Evolutionary conservation across 2,888 invertebrate genomes (phyloP).

Genomic region (Polymixis lichenea): DNA sequence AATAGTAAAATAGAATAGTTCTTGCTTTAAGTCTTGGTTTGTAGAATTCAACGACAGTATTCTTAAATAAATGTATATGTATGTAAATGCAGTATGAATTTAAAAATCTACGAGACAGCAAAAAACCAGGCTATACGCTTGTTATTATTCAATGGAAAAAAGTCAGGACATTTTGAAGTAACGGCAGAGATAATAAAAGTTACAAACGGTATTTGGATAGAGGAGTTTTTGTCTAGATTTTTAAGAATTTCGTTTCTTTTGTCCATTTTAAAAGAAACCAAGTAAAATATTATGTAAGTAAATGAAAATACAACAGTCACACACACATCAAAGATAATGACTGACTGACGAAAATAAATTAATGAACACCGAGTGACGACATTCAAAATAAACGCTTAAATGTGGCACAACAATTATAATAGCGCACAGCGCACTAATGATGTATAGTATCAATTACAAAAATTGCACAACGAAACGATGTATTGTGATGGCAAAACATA

Average conservation of each 20-base stretch:
- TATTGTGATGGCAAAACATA: not conserved
- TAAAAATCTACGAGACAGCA: slow-evolving; percentile 33
- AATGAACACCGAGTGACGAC: not conserved
- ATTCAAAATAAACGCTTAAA: slow-evolving; percentile 4
- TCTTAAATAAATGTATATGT: slow-evolving; percentile 21
- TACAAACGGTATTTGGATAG: slow-evolving; percentile 40
- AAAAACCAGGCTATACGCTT: slow-evolving; percentile 49
- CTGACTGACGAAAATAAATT: not conserved
- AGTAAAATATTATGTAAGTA: not conserved
- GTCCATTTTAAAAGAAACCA: not conserved
- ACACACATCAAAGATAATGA: not conserved
- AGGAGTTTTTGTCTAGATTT: not conserved
- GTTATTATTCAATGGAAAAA: slow-evolving; percentile 45
- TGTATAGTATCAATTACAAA: not conserved
- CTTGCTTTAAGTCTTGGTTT: slow-evolving; percentile 4
- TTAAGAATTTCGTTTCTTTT: not conserved
- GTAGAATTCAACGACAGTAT: not conserved
- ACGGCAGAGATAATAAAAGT: slow-evolving; percentile 26
- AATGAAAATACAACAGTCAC: not conserved
- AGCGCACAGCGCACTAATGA: too few species aligned
- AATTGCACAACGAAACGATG: not conserved
- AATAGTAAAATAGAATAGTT: slow-evolving; percentile 40
- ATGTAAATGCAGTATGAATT: slow-evolving; percentile 42
- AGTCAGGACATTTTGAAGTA: slow-evolving; percentile 29
- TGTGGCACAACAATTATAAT: not conserved